Base-by-base conservation (phyloP, 2,797 vertebrate genomes). In the Tragelaphus eurycerus region DNA sequence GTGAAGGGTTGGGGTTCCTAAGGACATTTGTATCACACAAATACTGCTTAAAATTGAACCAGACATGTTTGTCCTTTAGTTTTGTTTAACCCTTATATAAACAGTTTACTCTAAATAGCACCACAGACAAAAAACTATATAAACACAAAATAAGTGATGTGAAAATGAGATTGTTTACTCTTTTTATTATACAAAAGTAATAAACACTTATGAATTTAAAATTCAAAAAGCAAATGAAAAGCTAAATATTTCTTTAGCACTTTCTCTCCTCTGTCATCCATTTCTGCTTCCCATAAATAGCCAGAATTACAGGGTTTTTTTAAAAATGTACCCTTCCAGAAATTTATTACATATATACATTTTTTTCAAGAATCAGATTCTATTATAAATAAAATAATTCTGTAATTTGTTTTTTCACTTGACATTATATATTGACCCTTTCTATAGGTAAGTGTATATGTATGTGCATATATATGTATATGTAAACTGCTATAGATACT, bases 51-150 rank as follows among this genome's bases (percentile, higher is more conserved):
- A 93, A 92, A 48, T 92, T 48, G 43, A 48, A 86, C 4, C 7
- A 52, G 19, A 79, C 19, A 50, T 62, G 19, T 60, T 60, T 86
- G 64, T 79, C 38, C 57, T 79, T 89, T 50, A 48, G 23, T 54
- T 87, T 74, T 17, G 62, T 84, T 71, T 48, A 98, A 96, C 81
- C 99, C 99, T 99, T 99, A 99, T 99, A 99, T 99, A 99, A 99
- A 99, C 98, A 99, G 99, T 99, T 99, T 99, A 99, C 98, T 99
- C 99, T 99, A 99, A 99, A 99, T 99, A 99, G 99, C 99, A 99
- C 99, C 99, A 99, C 99, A 99, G 99, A 99, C 99, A 99, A 98
- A 99, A 99, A 99, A 99, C 99, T 99, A 99, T 99, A 99, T 99
- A 99, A 99, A 99, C 99, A 99, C 99, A 99, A 99, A 99, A 98